phyloP scores from a whole-genome alignment of 2,113 vertebrate species.

The Forbesichthys papilliferus region DNA sequence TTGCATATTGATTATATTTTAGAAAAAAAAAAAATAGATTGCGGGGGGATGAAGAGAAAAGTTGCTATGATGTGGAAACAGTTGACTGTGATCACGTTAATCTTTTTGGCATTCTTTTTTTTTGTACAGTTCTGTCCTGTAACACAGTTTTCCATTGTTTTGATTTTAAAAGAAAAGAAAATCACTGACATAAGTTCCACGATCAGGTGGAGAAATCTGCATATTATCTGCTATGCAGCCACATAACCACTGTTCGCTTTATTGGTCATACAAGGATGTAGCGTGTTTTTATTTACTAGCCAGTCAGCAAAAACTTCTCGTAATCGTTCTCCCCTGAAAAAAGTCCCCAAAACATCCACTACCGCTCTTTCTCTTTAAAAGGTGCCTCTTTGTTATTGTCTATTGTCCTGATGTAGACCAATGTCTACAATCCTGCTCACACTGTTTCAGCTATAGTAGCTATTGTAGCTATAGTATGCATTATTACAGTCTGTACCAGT shows the following conservation, averaged over 20 bases:
- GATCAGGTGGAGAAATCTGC: constrained; percentile 42
- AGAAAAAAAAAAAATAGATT: constrained; percentile 70
- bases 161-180: constrained; percentile 40
- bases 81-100: constrained; percentile 39
- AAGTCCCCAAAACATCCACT: background rate
- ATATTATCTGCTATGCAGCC: constrained; percentile 59
- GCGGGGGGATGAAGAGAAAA: constrained; percentile 58
- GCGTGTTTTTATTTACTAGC: constrained; percentile 30
- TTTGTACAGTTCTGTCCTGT: constrained; percentile 59
- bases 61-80: constrained; percentile 40
- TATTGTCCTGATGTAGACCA: constrained; percentile 45
- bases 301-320: constrained; percentile 15
- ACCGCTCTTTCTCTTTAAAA: constrained; percentile 56
- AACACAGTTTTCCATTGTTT: background rate
- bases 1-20: constrained; percentile 79
- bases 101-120: constrained; percentile 53
- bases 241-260: constrained; percentile 45
- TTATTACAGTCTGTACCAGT: constrained; percentile 64
- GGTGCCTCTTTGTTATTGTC: constrained; percentile 72
- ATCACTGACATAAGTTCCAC: constrained; percentile 26
- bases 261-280: constrained; percentile 61
- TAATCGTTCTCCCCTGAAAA: constrained; percentile 32
- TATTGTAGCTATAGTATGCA: constrained; percentile 31
- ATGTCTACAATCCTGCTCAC: constrained; percentile 47
- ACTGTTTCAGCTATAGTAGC: constrained; percentile 61